Base-by-base conservation (phyloP, 2,797 vertebrate species). In the Acanthiza pusilla region DNA sequence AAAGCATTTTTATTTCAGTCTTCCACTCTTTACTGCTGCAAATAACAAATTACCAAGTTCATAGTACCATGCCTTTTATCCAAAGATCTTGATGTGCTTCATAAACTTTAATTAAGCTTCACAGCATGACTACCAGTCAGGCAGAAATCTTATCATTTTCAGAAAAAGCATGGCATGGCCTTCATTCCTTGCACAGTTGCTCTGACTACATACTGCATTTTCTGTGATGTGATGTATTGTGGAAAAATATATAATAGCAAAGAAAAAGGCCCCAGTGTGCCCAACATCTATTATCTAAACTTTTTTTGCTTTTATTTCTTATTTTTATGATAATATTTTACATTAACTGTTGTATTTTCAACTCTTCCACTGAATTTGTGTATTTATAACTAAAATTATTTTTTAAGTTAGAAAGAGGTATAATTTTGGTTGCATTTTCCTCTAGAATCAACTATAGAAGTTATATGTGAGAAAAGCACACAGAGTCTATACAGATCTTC, bases 81-180 rank as follows among this genome's bases (percentile, higher is more conserved):
- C 47, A 87, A 48, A 91, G 83, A 85, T 91, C 89, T 91, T 78
- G 66, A 91, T 73, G 67, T 75, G 77, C 86, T 95, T 95, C 75
- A 89, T 72, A 75, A 92, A 89, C 77, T 94, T 96, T 85, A 95
- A 94, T 93, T 95, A 94, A 93, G 60, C 47, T 93, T 93, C 91
- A 84, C 89, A 89, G 84, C 77, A 79, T 50, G 87, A 55, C 71
- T 67, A 67, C 57, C 78, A 67, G 81, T 87, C 72, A 93, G 75
- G 71, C 42, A 96, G 81, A 95, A 93, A 89, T 70, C 48, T 84
- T 38, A 91, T 38, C n/a, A 57, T 87, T 93, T 82, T 92, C 71
- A 91, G 58, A 89, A 76, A 96, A 91, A 84, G 23, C 3, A 1
- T 61, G 38, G 45, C 47, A 68, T 43, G 40, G 74, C 42, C 74